Conservation (phyloP, 2,113 vertebrate genomes). For the Gorilla gorilla region DNA sequence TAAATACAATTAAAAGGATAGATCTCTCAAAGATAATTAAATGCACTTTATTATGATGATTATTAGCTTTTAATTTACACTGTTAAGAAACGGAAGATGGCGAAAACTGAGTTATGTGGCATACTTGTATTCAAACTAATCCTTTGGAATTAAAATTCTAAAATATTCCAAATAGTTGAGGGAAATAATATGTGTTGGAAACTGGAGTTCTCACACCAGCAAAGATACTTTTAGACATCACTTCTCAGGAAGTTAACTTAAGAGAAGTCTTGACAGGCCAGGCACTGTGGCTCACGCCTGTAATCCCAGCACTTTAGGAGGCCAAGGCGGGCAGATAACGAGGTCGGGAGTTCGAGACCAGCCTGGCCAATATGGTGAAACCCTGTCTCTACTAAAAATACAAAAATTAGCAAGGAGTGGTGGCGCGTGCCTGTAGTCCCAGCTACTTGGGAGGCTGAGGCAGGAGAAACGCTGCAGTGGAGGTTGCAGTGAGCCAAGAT, state of each 20-base stretch:
- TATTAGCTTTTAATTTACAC: constrained; percentile 77
- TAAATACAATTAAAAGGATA: constrained; percentile 80
- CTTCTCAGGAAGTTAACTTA: constrained; percentile 21
- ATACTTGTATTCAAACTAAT: neutral
- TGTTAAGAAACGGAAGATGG: constrained; percentile 58
- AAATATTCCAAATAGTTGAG: constrained; percentile 44
- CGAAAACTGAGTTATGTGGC: constrained; percentile 24
- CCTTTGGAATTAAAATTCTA: constrained; percentile 37
- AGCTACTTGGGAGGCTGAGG: too few relatives aligned
- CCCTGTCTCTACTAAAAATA: too few relatives aligned
- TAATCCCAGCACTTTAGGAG: too few relatives aligned
- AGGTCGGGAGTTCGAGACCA: too few relatives aligned
- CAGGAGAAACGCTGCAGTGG: too few relatives aligned
- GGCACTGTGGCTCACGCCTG: too few relatives aligned
- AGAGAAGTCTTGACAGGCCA: constrained; percentile 47
- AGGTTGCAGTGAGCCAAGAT: too few relatives aligned
- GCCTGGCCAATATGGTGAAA: too few relatives aligned
- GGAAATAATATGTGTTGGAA: constrained; percentile 8
- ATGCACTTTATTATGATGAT: constrained; percentile 77
- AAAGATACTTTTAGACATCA: constrained; percentile 32
- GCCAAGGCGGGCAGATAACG: too few relatives aligned
- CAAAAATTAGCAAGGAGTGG: too few relatives aligned
- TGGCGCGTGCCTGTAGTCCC: too few relatives aligned
- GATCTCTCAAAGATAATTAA: constrained; percentile 79
- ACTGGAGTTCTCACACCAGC: constrained; percentile 52